Evolutionary conservation across 1,140 invertebrate genomes (phyloP).

Genomic region (Pseudobourletiella spinata): DNA sequence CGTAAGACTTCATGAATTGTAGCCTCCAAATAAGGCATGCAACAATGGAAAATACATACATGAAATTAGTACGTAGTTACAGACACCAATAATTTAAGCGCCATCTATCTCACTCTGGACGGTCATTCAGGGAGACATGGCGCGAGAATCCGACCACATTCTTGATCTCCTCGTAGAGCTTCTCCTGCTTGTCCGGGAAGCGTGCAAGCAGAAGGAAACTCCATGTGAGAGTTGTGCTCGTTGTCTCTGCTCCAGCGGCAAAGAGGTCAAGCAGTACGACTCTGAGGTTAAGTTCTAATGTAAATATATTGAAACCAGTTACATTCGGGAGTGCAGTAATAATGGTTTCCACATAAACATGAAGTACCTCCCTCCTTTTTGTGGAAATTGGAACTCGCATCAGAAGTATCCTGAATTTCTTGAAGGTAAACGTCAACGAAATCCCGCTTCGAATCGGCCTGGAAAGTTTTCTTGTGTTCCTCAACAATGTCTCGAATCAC

Average conservation of each 20-base stretch:
- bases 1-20: background rate
- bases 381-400: conserved; percentile 9
- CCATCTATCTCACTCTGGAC: conserved; percentile 41
- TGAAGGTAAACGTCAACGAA: conserved; percentile 24
- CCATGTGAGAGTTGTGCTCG: conserved; percentile 60
- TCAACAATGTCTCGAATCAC: conserved; percentile 1
- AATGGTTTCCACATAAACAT: background rate
- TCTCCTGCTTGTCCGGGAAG: conserved; percentile 56
- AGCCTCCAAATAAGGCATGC: conserved; percentile 3
- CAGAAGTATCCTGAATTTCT: conserved; percentile 8
- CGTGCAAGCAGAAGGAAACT: conserved; percentile 57
- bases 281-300: background rate
- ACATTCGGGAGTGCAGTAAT: background rate
- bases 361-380: conserved; percentile 3
- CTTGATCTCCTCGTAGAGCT: conserved; percentile 56
- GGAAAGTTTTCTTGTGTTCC: conserved; percentile 11
- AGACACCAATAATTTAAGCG: too few species aligned
- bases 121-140: conserved; percentile 42
- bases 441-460: conserved; percentile 4
- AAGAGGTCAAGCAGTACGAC: conserved; percentile 3
- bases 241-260: conserved; percentile 47
- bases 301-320: background rate
- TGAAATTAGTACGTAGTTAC: too few species aligned
- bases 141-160: conserved; percentile 43
- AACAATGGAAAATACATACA: too few species aligned